These are phyloP conservation scores for Phanerotoma sp. DNA, from an alignment of 2,888 invertebrate species.

Conservation along the genomic window DNA sequence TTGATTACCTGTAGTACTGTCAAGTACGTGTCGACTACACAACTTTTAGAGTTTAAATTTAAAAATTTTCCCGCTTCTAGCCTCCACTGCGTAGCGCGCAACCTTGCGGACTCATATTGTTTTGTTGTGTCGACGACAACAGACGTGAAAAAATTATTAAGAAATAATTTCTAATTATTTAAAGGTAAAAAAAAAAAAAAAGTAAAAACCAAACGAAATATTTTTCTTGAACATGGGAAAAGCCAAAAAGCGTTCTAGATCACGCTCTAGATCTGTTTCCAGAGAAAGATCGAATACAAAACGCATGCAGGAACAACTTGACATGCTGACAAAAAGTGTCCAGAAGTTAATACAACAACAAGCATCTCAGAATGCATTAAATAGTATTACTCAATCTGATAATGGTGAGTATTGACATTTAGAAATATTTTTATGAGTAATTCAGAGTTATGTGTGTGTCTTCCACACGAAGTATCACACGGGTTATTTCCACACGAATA, in stretches of 20 bases:
- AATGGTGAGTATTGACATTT: background rate
- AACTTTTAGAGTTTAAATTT: too few relatives aligned
- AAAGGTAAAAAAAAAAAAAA: too few relatives aligned
- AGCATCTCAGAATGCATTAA: constrained; percentile 1
- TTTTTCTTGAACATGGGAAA: background rate
- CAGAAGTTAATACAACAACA: background rate
- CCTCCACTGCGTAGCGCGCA: too few relatives aligned
- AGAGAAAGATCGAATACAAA: background rate
- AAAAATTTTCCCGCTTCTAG: too few relatives aligned
- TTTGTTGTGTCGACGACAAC: constrained; percentile 1
- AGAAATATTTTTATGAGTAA: background rate
- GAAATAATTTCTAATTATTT: background rate
- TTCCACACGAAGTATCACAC: background rate
- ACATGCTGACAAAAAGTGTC: background rate
- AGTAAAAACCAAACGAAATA: background rate
- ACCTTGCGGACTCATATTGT: too few relatives aligned
- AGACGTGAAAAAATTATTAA: background rate
- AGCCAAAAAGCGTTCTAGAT: background rate
- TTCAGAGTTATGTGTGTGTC: background rate
- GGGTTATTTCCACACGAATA: constrained; percentile 1
- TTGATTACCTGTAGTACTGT: too few relatives aligned
- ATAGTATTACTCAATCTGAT: background rate
- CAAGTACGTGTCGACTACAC: too few relatives aligned
- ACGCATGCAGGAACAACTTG: background rate
- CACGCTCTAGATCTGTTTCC: background rate